Base-by-base conservation (phyloP, 1,140 invertebrate species). In the Bombus balteatus region DNA sequence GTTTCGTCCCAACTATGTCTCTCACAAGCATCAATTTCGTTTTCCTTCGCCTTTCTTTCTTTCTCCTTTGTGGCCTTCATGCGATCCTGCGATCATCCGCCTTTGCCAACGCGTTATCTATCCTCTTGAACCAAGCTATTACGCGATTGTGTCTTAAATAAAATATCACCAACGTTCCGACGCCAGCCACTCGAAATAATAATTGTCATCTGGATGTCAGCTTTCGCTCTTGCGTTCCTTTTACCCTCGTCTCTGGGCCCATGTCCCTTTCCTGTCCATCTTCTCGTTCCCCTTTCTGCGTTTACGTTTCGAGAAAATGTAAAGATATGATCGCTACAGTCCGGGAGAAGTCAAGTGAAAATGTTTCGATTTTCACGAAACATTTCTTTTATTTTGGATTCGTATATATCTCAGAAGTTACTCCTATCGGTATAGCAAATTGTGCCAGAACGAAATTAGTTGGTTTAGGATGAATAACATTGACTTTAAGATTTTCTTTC, bases 121-220 rank as follows among this genome's bases (percentile, higher is more conserved):
- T 89, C 90, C 90, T 87, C 91, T 92, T 92, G 89, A 87, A 92
- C 88, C 88, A 89, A 91, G 93, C 94, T 94, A 94, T 94, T 94
- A 94, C 91, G 91, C 92, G 94, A 94, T 94, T 94, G 93, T 94
- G 90, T 92, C 92, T 94, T 94, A 93, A 94, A 94, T 94, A 94
- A 94, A 94, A 94, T 94, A 94, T 94, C 90, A 89, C 87, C 75
- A 71, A 71, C 82, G 83, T 87, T 88, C 89, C 92, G 90, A 92
- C 93, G 92, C 92, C 92, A 93, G 90, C 91, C 92, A 91, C 93
- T 94, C 93, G 92, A 94, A 94, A 94, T 94, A 94, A 94, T 94
- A 94, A 94, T 94, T 93, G 93, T 91, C 93, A 91, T 92, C 89
- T 84, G 88, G 89, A 88, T 92, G 91, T 91, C 93, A 90, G 85